Conservation (phyloP, 2,888 invertebrate species). For the Xanthorhoe designata region DNA sequence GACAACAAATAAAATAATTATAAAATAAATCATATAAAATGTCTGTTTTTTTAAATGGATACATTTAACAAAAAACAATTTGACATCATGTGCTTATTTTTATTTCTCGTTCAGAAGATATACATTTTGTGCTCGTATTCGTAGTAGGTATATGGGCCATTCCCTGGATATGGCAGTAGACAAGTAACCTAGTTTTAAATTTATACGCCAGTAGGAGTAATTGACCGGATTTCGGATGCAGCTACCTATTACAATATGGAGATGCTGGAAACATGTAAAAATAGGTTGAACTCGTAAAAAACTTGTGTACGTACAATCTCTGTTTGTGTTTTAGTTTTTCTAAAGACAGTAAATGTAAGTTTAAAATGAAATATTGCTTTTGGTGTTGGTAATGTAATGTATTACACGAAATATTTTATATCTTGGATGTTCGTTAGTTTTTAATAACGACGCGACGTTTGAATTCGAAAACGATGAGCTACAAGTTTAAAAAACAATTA, state of each 20-base stretch:
- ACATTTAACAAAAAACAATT: no score
- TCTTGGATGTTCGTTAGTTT: no score
- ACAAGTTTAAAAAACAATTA: no score
- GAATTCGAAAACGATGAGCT: no score
- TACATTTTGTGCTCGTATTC: slow-evolving; percentile 10
- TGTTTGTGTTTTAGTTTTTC: background rate
- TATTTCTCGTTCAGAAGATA: background rate
- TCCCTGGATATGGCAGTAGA: slow-evolving; percentile 56
- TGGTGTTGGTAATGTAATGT: no score
- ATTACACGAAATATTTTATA: no score
- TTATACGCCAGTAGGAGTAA: slow-evolving; percentile 66
- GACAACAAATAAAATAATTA: no score
- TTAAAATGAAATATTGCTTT: background rate
- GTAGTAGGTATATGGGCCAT: slow-evolving; percentile 59
- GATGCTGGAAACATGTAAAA: slow-evolving; percentile 28
- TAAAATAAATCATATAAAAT: no score
- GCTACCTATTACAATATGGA: slow-evolving; percentile 42
- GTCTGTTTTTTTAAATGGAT: no score
- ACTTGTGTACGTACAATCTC: background rate
- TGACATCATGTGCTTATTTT: no score
- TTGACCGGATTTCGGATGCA: slow-evolving; percentile 60
- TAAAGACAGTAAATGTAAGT: background rate
- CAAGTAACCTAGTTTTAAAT: slow-evolving; percentile 79
- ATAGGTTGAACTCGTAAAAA: slow-evolving; percentile 25
- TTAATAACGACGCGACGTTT: no score